Percentiles rank a stretch among this genome's conserved stretches.
These are phyloP conservation scores for Gonocerus acuteangulatus DNA, from an alignment of 2,888 invertebrate genomes.

Conservation along the genomic window DNA sequence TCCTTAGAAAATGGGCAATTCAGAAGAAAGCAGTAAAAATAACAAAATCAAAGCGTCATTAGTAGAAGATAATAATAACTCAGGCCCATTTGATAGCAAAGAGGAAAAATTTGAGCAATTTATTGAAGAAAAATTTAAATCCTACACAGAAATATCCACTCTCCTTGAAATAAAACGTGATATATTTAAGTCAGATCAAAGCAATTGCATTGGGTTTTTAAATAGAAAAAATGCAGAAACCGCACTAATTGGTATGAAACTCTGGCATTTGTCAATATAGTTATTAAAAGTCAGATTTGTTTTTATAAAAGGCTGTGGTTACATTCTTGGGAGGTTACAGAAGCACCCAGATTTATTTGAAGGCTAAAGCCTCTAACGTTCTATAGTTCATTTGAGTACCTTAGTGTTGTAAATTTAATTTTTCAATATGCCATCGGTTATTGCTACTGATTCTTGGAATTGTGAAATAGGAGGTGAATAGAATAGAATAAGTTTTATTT, in stretches of 20 bases:
- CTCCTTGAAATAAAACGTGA: slow-evolving; percentile 6
- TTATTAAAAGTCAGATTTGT: not conserved
- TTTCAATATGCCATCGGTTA: slow-evolving; percentile 30
- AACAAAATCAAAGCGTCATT: too few species aligned
- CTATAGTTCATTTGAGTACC: too few species aligned
- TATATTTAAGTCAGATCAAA: not conserved
- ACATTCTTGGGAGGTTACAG: slow-evolving; percentile 21
- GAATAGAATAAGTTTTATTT: not conserved
- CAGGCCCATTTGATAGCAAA: too few species aligned
- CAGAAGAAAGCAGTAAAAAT: too few species aligned
- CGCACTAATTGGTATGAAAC: slow-evolving; percentile 4
- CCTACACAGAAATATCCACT: not conserved
- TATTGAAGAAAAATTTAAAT: slow-evolving; percentile 9
- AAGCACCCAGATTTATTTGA: slow-evolving; percentile 13
- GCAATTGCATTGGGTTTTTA: slow-evolving; percentile 6
- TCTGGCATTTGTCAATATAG: not conserved
- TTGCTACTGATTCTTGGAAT: slow-evolving; percentile 32
- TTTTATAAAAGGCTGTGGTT: not conserved
- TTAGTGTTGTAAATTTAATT: not conserved
- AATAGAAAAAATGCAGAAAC: slow-evolving; percentile 5
- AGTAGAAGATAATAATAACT: too few species aligned
- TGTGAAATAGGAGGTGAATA: slow-evolving; percentile 31
- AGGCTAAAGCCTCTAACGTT: not conserved
- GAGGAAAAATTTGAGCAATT: too few species aligned
- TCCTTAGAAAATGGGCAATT: too few species aligned